Percentiles rank a stretch among this genome's conserved stretches.
Evolutionary conservation across 2,113 vertebrate genomes (phyloP).

Genomic region (Corythaixoides concolor): DNA sequence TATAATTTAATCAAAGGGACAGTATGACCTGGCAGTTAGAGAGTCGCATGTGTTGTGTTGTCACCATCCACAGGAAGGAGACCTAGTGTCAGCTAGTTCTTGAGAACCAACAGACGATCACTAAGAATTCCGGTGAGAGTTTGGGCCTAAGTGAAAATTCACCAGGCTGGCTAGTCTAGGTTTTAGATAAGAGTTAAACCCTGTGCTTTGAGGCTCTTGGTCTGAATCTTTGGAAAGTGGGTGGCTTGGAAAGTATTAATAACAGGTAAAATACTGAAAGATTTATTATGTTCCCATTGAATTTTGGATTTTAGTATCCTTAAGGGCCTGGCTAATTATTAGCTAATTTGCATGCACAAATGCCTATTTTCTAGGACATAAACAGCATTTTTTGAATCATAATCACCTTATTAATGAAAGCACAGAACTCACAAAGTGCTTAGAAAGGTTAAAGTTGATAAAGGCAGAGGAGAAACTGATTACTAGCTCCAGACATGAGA

Average conservation of each 20-base stretch:
- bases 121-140: neutral
- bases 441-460: neutral
- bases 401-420: constrained; percentile 8
- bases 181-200: neutral
- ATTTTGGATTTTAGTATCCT: neutral
- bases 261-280: neutral
- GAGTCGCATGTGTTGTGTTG: neutral
- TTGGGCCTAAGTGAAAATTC: neutral
- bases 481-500: neutral
- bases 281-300: neutral
- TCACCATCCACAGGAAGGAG: neutral
- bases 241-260: neutral
- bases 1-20: neutral
- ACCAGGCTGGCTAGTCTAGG: neutral
- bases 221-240: neutral
- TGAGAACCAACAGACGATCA: neutral
- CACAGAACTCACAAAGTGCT: neutral
- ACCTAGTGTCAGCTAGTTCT: neutral
- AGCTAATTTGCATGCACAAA: neutral
- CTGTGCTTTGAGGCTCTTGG: neutral
- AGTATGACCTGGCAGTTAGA: neutral
- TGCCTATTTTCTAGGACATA: neutral
- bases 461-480: neutral
- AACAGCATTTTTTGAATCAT: neutral
- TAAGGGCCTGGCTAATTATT: neutral